Evolutionary conservation across 2,888 invertebrate genomes (phyloP).

Genomic region (Cheilosia urbana): DNA sequence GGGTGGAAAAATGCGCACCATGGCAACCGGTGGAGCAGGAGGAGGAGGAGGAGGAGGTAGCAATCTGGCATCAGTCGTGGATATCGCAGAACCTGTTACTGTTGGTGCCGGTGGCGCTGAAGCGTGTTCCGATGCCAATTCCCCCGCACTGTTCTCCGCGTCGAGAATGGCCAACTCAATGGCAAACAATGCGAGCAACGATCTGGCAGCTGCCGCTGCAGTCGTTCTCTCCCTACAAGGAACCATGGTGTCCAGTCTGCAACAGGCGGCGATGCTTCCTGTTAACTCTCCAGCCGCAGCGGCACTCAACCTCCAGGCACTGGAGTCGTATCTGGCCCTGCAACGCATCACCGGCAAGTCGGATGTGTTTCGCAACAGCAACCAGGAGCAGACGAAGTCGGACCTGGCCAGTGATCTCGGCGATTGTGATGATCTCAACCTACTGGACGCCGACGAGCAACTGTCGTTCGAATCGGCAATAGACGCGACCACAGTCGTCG

Average conservation of each 20-base stretch:
- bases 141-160: slow-evolving; percentile 55
- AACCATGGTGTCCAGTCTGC: slow-evolving; percentile 92
- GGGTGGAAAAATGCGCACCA: slow-evolving; percentile 73
- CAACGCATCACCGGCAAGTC: slow-evolving; percentile 90
- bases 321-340: slow-evolving; percentile 93
- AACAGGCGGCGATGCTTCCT: slow-evolving; percentile 92
- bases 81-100: slow-evolving; percentile 68
- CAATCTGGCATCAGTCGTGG: slow-evolving; percentile 68
- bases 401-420: slow-evolving; percentile 85
- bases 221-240: slow-evolving; percentile 93
- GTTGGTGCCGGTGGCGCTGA: slow-evolving; percentile 64
- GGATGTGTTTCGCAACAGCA: slow-evolving; percentile 87
- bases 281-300: slow-evolving; percentile 93
- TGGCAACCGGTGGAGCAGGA: slow-evolving; percentile 27
- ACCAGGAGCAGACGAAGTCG: slow-evolving; percentile 84
- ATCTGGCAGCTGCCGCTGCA: slow-evolving; percentile 86
- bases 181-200: slow-evolving; percentile 83
- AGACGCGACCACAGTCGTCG: slow-evolving; percentile 82
- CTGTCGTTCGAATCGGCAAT: slow-evolving; percentile 86
- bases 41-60: slow-evolving; percentile 28
- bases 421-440: slow-evolving; percentile 88
- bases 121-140: slow-evolving; percentile 62
- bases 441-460: slow-evolving; percentile 90
- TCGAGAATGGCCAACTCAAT: slow-evolving; percentile 53
- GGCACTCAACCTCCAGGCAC: slow-evolving; percentile 92